Evolutionary conservation across 2,888 invertebrate genomes (phyloP).

Genomic region (Caenorhabditis virilis): DNA sequence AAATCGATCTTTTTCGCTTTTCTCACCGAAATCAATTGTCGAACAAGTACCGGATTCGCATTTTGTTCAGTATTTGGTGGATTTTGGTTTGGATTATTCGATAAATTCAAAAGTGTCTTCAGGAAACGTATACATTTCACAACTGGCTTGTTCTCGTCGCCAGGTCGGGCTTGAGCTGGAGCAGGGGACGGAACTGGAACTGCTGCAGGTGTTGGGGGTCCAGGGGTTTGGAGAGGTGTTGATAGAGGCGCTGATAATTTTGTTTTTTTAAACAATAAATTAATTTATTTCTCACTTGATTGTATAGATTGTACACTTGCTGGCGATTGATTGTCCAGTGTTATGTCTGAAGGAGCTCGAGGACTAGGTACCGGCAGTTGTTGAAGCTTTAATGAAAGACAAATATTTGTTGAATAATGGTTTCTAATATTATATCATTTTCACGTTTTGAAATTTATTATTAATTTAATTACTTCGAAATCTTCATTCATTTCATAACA

Average conservation of each 20-base stretch:
- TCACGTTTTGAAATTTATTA: too few species aligned
- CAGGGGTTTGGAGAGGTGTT: too few species aligned
- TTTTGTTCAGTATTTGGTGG: constrained; percentile 12
- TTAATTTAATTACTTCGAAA: too few species aligned
- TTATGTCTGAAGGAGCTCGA: not conserved
- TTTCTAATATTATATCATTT: too few species aligned
- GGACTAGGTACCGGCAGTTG: not conserved
- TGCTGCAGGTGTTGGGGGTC: not conserved
- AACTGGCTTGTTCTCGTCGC: constrained; percentile 23
- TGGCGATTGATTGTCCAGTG: not conserved
- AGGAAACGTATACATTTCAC: constrained; percentile 51
- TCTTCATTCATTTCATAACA: too few species aligned
- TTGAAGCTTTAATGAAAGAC: not conserved
- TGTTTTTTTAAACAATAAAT: too few species aligned
- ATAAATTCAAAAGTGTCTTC: constrained; percentile 49
- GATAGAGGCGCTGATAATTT: too few species aligned
- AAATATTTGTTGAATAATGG: not conserved
- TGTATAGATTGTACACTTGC: not conserved
- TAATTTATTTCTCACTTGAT: too few species aligned
- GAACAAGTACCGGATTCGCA: constrained; percentile 14
- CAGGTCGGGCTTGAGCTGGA: not conserved
- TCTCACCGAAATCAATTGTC: constrained; percentile 11
- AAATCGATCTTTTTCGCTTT: not conserved
- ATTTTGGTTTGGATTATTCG: constrained; percentile 33
- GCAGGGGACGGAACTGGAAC: not conserved